phyloP scores from a whole-genome alignment of 1,140 invertebrate genomes.

The Eurosta solidaginis region DNA sequence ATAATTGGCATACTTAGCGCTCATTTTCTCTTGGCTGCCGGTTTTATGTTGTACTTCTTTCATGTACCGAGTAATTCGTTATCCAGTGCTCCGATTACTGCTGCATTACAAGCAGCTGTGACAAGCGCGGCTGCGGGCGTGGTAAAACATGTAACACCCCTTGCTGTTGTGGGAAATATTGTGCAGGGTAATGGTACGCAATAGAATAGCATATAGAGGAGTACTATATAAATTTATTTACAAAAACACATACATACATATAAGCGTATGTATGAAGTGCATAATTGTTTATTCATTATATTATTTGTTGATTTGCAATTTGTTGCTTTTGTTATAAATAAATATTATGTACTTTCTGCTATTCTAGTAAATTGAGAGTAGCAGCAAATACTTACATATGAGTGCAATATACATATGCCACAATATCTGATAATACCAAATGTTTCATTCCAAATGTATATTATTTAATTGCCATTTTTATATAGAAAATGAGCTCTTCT shows the following conservation, averaged over 20 bases:
- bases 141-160: background rate
- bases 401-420: too few species aligned
- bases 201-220: background rate
- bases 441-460: background rate
- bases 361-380: too few species aligned
- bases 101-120: slow-evolving; percentile 26
- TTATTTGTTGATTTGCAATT: too few species aligned
- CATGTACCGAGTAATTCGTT: slow-evolving; percentile 56
- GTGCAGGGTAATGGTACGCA: background rate
- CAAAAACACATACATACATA: background rate
- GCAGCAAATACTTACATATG: too few species aligned
- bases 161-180: slow-evolving; percentile 31
- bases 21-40: slow-evolving; percentile 80
- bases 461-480: background rate
- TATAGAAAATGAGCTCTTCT: too few species aligned
- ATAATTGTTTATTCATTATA: too few species aligned
- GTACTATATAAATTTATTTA: too few species aligned
- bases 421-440: too few species aligned
- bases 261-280: too few species aligned
- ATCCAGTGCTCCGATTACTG: background rate
- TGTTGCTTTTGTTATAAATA: too few species aligned
- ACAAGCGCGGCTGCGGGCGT: slow-evolving; percentile 31
- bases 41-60: slow-evolving; percentile 83
- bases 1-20: slow-evolving; percentile 71
- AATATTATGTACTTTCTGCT: too few species aligned